These are phyloP conservation scores for Hesperophylax magnus DNA, from an alignment of 1,140 invertebrate species.

Conservation along the genomic window DNA sequence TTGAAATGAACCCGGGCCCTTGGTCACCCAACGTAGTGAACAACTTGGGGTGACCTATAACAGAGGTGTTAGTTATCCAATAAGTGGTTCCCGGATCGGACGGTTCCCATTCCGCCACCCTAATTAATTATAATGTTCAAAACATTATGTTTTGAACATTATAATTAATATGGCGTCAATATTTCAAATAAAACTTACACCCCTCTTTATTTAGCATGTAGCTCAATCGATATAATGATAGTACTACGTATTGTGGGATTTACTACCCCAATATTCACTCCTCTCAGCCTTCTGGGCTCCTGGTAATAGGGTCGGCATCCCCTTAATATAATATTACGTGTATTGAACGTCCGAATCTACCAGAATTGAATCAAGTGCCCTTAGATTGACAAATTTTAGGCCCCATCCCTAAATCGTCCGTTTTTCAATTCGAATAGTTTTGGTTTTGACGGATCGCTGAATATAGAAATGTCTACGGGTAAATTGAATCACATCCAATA, in stretches of 20 bases:
- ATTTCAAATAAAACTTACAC: background rate
- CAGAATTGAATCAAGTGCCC: conserved; percentile 29
- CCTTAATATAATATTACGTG: background rate
- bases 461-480: no score
- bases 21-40: no score
- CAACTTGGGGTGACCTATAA: no score
- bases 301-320: conserved; percentile 17
- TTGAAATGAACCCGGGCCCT: no score
- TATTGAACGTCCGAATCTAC: conserved; percentile 1
- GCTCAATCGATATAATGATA: background rate
- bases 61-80: no score
- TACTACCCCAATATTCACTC: background rate
- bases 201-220: background rate
- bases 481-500: no score
- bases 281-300: background rate
- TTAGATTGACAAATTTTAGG: conserved; percentile 25
- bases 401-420: background rate
- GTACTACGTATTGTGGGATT: background rate
- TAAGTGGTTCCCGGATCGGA: no score
- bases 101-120: no score
- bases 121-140: no score
- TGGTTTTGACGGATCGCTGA: background rate
- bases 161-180: background rate
- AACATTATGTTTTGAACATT: no score
- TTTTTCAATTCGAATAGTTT: conserved; percentile 6